These are phyloP conservation scores for Poecilia gillii DNA, from an alignment of 2,797 vertebrate species.

Conservation along the genomic window DNA sequence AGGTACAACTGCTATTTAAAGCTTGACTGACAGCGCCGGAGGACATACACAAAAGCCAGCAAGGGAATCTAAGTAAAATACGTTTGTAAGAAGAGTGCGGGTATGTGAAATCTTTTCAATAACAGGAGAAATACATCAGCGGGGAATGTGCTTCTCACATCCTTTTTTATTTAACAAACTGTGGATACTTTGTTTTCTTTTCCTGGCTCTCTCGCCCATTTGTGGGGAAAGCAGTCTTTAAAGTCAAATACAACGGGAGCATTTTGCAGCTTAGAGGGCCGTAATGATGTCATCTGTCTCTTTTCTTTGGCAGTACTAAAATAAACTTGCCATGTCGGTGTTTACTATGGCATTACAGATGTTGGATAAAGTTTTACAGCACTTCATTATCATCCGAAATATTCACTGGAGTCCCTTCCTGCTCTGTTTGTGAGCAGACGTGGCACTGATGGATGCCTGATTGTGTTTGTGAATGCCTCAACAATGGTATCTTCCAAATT, in stretches of 20 bases:
- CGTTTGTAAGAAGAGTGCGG: conserved; percentile 13
- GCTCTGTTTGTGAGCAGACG: conserved; percentile 6
- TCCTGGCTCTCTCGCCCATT: conserved; percentile 20
- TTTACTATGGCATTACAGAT: conserved; percentile 58
- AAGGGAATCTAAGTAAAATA: conserved; percentile 39
- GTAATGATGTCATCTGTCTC: conserved; percentile 65
- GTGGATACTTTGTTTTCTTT: conserved; percentile 17
- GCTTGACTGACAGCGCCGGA: conserved; percentile 47
- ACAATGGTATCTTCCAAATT: conserved; percentile 53
- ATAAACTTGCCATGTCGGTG: conserved; percentile 35
- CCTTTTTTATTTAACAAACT: conserved; percentile 47
- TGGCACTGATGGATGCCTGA: conserved; percentile 29
- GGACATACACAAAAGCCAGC: conserved; percentile 46
- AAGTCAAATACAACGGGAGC: conserved; percentile 57
- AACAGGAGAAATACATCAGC: conserved; percentile 22
- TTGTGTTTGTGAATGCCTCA: conserved; percentile 38
- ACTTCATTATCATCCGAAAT: conserved; percentile 53
- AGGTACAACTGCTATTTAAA: conserved; percentile 49
- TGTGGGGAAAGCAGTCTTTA: conserved; percentile 54
- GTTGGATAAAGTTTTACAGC: conserved; percentile 68
- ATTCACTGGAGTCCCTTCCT: conserved; percentile 39
- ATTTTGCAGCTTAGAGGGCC: conserved; percentile 33
- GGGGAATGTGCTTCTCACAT: conserved; percentile 22
- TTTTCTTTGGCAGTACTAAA: conserved; percentile 52
- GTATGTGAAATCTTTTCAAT: conserved; percentile 10